Evolutionary conservation across 1,140 invertebrate genomes (phyloP).

Genomic region (Brachionus koreanus): DNA sequence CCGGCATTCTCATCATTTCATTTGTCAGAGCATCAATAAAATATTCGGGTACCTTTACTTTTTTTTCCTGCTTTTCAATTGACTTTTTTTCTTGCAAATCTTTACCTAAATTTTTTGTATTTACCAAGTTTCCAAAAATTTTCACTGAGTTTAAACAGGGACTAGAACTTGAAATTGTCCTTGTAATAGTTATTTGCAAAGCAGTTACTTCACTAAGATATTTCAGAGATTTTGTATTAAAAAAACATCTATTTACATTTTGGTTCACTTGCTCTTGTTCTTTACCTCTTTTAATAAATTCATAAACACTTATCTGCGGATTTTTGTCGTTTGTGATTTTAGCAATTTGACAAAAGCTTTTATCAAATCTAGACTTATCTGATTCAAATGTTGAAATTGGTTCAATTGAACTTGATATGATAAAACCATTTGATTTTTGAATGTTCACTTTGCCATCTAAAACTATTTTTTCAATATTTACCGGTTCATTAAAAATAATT

Average conservation of each 20-base stretch:
- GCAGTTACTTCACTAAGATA: background rate
- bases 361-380: background rate
- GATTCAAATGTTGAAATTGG: background rate
- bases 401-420: background rate
- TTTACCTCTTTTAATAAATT: constrained; percentile 25
- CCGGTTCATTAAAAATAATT: constrained; percentile 22
- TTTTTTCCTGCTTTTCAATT: background rate
- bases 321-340: background rate
- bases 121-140: background rate
- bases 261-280: background rate
- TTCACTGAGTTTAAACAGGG: constrained; percentile 26
- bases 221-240: background rate
- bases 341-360: background rate
- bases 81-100: background rate
- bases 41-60: background rate
- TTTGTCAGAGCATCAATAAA: constrained; percentile 10
- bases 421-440: constrained; percentile 21
- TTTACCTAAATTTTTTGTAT: background rate
- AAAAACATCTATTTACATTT: background rate
- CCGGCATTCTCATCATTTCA: constrained; percentile 42
- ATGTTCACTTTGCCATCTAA: constrained; percentile 27
- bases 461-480: constrained; percentile 5
- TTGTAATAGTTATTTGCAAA: constrained; percentile 5
- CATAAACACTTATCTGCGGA: background rate
- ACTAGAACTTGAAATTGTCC: background rate